These are phyloP conservation scores for Calyptomena viridis DNA, from an alignment of 2,113 vertebrate genomes.

Conservation along the genomic window DNA sequence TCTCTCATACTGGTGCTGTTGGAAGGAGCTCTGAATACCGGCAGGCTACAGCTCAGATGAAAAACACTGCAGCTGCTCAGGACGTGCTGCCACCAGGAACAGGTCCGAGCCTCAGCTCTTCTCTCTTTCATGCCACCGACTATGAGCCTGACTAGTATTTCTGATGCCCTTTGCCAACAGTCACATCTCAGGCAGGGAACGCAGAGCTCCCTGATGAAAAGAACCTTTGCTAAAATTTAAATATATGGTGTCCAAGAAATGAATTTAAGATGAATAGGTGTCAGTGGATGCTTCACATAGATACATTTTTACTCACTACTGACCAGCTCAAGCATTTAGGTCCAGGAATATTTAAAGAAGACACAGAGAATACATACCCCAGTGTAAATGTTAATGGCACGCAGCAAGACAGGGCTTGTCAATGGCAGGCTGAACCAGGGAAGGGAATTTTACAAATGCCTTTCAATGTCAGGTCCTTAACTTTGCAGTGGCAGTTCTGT, in stretches of 20 bases:
- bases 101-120: not conserved
- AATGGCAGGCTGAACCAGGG: not conserved
- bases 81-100: slow-evolving; percentile 19
- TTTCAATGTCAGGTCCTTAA: slow-evolving; percentile 65
- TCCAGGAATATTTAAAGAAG: not conserved
- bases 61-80: slow-evolving; percentile 32
- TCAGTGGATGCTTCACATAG: not conserved
- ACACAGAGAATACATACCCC: not conserved
- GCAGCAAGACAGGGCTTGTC: not conserved
- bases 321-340: not conserved
- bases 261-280: not conserved
- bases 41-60: slow-evolving; percentile 16
- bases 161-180: not conserved
- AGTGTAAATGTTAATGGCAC: not conserved
- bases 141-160: not conserved
- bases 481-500: slow-evolving; percentile 47
- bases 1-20: not conserved
- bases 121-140: not conserved
- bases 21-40: not conserved
- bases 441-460: slow-evolving; percentile 62
- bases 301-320: not conserved
- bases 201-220: not conserved
- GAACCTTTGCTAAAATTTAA: not conserved
- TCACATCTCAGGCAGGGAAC: not conserved
- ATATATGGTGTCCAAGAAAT: not conserved